Base-by-base conservation (phyloP, 2,113 vertebrate species). In the Trogon melanurus region DNA sequence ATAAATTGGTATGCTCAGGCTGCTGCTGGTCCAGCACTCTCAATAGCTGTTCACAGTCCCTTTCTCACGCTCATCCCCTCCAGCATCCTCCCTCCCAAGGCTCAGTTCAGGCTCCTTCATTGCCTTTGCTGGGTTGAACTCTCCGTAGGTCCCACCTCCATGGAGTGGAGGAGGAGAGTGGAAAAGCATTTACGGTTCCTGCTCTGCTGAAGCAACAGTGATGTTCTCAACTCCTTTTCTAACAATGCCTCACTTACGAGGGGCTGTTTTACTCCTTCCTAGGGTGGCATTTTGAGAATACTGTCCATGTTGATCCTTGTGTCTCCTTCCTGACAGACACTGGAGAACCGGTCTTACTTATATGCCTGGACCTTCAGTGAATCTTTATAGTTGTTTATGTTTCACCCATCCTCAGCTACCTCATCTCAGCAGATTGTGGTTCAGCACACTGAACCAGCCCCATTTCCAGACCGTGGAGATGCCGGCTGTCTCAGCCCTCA, bases 131-230 rank as follows among this genome's bases (percentile, higher is more conserved):
- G 3, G 48, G 58, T 67, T 1, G 3, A 78, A 34, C 6, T 10
- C 15, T 61, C 27, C 0, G 1, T 22, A 66, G 23, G 22, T 61
- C 30, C 11, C 57, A 44, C 17, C 23, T 51, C 64, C 0, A 0
- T 22, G 32, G 53, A 14, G 32, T 20, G 64, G 3, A 50, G 57
- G 18, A 20, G 26, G 22, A 51, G 16, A 34, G 34, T 2, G 5
- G 48, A 47, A 81, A 45, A 61, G 6, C 17, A 51, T 4, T 12
- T 16, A 19, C 1, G 5, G 32, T 14, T 83, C 54, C n/a, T 21
- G 32, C 34, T 23, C 60, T 74, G 50, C 18, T n/a, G 61, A 51
- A 64, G 27, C 15, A 82, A 27, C 58, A 38, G 25, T 50, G 78
- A 51, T 16, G 18, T 47, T 74, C 61, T 69, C 3, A 0, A 27